Percentiles rank a stretch among this genome's conserved stretches.
Evolutionary conservation across 1,140 invertebrate genomes (phyloP).

Genomic region (Panonychus citri): DNA sequence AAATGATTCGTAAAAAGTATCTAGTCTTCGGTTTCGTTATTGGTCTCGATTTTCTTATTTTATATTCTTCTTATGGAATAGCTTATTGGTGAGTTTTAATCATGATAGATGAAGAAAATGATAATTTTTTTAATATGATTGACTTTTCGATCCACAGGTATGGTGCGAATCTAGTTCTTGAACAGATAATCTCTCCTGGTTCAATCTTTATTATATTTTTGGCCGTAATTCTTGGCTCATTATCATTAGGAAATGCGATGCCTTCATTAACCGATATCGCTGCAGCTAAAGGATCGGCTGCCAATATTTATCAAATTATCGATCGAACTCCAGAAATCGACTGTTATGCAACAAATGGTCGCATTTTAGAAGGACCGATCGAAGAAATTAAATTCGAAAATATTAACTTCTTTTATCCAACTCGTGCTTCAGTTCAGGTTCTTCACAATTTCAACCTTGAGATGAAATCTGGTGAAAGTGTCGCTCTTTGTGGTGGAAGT

Average conservation of each 20-base stretch:
- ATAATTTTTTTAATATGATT: no score
- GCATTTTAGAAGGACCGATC: neutral
- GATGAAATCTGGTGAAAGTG: conserved; percentile 59
- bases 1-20: conserved; percentile 41
- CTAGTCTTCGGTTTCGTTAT: conserved; percentile 31
- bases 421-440: conserved; percentile 52
- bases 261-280: conserved; percentile 53
- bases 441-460: conserved; percentile 53
- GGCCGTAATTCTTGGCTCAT: conserved; percentile 54
- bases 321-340: conserved; percentile 22
- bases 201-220: conserved; percentile 36
- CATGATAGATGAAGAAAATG: no score
- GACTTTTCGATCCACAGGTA: neutral
- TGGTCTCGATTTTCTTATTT: neutral
- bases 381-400: conserved; percentile 63
- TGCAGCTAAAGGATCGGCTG: conserved; percentile 47
- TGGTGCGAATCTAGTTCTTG: neutral
- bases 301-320: conserved; percentile 47
- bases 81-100: conserved; percentile 69
- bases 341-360: no score
- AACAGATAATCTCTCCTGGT: conserved; percentile 2
- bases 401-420: conserved; percentile 68
- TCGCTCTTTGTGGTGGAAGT: conserved; percentile 74
- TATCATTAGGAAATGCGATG: conserved; percentile 55
- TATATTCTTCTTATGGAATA: neutral